These are phyloP conservation scores for Oasisia sp. DNA, from an alignment of 2,888 invertebrate genomes.

Conservation along the genomic window DNA sequence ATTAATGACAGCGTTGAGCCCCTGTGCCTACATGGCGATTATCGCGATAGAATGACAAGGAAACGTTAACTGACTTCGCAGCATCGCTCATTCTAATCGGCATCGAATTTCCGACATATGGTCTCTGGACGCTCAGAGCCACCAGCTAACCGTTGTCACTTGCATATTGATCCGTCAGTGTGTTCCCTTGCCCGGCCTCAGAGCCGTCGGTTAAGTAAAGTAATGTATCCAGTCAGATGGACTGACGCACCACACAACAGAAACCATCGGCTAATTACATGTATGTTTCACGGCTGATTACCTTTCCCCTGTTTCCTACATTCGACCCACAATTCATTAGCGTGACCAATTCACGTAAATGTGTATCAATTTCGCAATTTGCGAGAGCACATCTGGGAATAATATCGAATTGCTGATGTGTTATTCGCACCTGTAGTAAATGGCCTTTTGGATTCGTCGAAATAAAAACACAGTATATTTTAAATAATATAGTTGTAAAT, in stretches of 20 bases:
- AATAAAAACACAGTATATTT: no score
- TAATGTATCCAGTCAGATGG: neutral
- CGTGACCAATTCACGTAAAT: neutral
- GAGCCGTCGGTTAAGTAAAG: neutral
- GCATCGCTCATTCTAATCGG: neutral
- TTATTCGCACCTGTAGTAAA: no score
- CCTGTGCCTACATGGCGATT: neutral
- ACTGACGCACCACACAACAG: neutral
- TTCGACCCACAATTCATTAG: neutral
- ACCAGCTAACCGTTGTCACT: neutral
- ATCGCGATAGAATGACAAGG: neutral
- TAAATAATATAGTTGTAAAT: no score
- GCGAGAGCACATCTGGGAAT: neutral
- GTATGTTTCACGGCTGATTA: neutral
- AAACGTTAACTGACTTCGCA: neutral
- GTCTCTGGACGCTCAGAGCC: neutral
- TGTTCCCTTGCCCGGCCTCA: neutral
- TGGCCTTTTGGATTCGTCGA: no score
- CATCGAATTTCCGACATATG: neutral
- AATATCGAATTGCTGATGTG: no score
- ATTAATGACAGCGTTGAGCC: neutral
- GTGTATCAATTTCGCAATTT: neutral
- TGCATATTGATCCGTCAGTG: neutral
- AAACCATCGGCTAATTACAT: neutral
- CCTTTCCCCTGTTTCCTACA: neutral